phyloP scores from a whole-genome alignment of 53 echinoderm and acorn worm genomes.

The Holothuria scabra region DNA sequence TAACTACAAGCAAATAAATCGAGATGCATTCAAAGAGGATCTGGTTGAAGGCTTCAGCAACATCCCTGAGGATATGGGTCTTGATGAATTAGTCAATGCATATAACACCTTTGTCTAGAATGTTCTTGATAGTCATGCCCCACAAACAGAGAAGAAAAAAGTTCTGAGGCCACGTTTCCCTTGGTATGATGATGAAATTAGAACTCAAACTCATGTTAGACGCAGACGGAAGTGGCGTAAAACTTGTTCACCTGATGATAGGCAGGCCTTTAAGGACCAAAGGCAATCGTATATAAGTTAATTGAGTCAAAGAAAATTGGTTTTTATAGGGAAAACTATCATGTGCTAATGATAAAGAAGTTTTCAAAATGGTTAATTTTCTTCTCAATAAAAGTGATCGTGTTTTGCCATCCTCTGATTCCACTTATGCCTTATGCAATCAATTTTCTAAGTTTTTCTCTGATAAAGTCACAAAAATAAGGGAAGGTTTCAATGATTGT shows the following conservation, averaged over 20 bases:
- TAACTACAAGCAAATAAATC: background rate
- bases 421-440: too few species aligned
- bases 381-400: too few species aligned
- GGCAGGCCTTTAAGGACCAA: conserved; percentile 1
- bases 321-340: too few species aligned
- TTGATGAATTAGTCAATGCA: background rate
- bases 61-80: background rate
- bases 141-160: background rate
- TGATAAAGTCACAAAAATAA: too few species aligned
- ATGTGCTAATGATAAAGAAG: too few species aligned
- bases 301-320: background rate
- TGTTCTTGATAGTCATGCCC: conserved; percentile 10
- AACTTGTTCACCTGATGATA: conserved; percentile 3
- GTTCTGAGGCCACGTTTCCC: background rate
- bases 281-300: background rate
- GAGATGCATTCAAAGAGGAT: background rate
- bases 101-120: background rate
- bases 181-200: conserved; percentile 22
- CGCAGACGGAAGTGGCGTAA: conserved; percentile 22
- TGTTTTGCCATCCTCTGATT: too few species aligned
- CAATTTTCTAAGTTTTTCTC: too few species aligned
- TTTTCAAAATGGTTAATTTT: too few species aligned
- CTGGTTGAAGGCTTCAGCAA: background rate
- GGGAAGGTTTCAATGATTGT: too few species aligned
- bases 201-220: background rate